phyloP scores from a whole-genome alignment of 2,113 vertebrate genomes.

The Calidris pygmaea region DNA sequence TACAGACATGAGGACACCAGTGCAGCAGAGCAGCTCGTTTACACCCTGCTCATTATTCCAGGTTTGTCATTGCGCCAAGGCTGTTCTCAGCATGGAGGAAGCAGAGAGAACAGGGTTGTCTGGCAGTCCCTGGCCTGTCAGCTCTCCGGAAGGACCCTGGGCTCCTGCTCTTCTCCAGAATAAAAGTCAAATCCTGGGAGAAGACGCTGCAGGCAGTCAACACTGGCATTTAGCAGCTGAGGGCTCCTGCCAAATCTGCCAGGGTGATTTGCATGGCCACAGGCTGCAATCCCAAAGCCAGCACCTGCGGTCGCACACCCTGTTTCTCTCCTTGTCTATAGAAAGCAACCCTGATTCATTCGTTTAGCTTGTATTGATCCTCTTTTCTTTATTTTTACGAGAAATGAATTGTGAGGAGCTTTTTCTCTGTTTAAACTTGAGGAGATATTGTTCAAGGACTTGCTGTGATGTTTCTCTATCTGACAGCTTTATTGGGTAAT shows the following conservation, averaged over 20 bases:
- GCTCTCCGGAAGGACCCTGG: not conserved
- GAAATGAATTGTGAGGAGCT: slow-evolving; percentile 68
- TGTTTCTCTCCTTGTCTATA: not conserved
- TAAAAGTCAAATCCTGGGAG: not conserved
- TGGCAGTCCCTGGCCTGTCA: not conserved
- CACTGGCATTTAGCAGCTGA: not conserved
- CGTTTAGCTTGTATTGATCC: slow-evolving; percentile 52
- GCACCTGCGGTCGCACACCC: not conserved
- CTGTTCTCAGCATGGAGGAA: not conserved
- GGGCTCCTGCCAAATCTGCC: not conserved
- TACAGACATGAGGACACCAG: not conserved
- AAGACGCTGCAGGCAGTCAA: not conserved
- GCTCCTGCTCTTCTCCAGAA: not conserved
- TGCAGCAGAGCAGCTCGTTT: not conserved
- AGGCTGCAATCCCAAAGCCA: not conserved
- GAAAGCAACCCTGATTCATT: slow-evolving; percentile 46
- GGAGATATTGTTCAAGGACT: slow-evolving; percentile 71
- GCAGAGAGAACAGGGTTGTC: not conserved
- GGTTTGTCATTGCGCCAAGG: not conserved
- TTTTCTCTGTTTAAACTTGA: slow-evolving; percentile 67
- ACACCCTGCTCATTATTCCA: not conserved
- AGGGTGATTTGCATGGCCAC: not conserved
- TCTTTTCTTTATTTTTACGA: slow-evolving; percentile 38
- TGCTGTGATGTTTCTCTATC: slow-evolving; percentile 68
- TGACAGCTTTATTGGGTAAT: slow-evolving; percentile 78